These are phyloP conservation scores for Engraulis encrasicolus DNA, from an alignment of 2,113 vertebrate genomes.

Conservation along the genomic window DNA sequence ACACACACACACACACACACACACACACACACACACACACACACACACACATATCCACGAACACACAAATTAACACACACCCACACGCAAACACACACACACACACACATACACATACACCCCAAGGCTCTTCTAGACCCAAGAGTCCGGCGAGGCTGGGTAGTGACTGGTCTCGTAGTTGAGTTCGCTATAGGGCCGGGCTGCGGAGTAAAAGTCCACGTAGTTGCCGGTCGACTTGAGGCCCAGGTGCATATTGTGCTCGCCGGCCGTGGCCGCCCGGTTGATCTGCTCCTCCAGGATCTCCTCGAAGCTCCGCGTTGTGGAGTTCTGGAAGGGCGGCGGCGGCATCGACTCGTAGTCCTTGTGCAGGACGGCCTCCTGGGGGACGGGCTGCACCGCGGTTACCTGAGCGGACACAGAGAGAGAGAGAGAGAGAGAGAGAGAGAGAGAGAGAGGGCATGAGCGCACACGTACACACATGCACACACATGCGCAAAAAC, in stretches of 20 bases:
- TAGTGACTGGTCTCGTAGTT: conserved; percentile 99
- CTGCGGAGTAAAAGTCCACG: conserved; percentile 99
- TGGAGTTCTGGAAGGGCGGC: conserved; percentile 91
- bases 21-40: not conserved
- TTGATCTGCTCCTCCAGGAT: conserved; percentile 90
- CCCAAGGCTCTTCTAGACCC: conserved; percentile 83
- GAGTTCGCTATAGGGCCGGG: conserved; percentile 98
- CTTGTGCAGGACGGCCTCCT: conserved; percentile 90
- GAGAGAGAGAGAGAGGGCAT: too few relatives aligned
- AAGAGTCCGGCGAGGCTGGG: conserved; percentile 98
- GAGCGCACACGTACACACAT: too few relatives aligned
- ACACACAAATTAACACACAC: too few relatives aligned
- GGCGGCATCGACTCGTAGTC: conserved; percentile 93
- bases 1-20: not conserved
- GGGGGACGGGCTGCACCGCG: conserved; percentile 86
- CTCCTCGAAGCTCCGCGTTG: conserved; percentile 86
- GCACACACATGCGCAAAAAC: too few relatives aligned
- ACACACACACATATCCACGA: too few relatives aligned
- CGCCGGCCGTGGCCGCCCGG: conserved; percentile 84
- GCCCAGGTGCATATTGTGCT: conserved; percentile 99
- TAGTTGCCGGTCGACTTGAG: conserved; percentile 99
- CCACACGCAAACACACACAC: too few relatives aligned
- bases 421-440: too few relatives aligned
- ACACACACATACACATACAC: not conserved
- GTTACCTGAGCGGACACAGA: conserved; percentile 74